Base-by-base conservation (phyloP, 92 coral and sea anemone species). In the Virgularia gustaviana region DNA sequence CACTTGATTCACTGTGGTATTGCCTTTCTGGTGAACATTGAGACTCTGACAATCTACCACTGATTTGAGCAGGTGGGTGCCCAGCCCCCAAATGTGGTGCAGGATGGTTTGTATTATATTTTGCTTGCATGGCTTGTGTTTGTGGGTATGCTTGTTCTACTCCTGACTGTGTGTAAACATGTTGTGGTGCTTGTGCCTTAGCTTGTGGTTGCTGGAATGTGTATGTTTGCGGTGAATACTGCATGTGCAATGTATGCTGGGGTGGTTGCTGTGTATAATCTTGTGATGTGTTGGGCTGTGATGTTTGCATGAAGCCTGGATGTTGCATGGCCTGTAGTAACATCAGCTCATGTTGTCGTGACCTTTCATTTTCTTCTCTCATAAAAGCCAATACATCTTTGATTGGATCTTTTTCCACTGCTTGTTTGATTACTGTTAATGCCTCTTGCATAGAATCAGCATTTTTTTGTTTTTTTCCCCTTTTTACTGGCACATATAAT, bases 401-500 rank as follows among this genome's bases (percentile, higher is more conserved):
- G 35, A 57, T 57, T 6, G 64, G 64, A 28, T 57, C 64, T 27
- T 27, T 57, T 32, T 57, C 64, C 25, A 6, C 36, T 24, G 31
- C 28, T 27, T 25, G 9, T 25, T 57, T 57, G 35, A 57, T 57
- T 37, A 57, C 31, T 19, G 25, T 37, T 57, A 57, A 32, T 16
- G 31, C 36, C 31, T 57, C 64, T 27, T 57, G 25, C 9, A n/a
- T 16, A n/a, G 32, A 5, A 25, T 57, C 64, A 20, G 25, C 63
- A 34, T 57, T 57, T 57, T 57, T 57, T 57, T 37, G 25, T 27
- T 57, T 57, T 24, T 11, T 19, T 57, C 35, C 24, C 6, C 35
- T 19, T 9, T 57, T 57, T 57, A 57, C 31, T 9, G 64, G 64
- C 33, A 57, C 64, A 24, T 24, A 57, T 32, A 57, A 24, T 57